Evolutionary conservation across 2,797 vertebrate species (phyloP).

Genomic region (Gastrophryne carolinensis): DNA sequence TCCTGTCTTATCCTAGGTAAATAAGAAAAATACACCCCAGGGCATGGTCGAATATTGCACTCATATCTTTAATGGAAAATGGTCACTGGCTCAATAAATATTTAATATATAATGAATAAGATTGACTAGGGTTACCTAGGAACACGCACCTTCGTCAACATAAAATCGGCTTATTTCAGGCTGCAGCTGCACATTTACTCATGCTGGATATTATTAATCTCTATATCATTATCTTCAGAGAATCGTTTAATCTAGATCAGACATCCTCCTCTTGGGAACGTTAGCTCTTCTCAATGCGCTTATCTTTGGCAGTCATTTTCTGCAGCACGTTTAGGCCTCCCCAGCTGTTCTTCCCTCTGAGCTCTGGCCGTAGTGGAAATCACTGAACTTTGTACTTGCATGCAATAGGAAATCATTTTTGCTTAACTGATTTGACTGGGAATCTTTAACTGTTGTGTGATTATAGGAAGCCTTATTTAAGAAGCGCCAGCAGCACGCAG

Average conservation of each 20-base stretch:
- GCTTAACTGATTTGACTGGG: background rate
- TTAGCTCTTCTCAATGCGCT: slow-evolving; percentile 1
- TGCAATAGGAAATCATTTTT: background rate
- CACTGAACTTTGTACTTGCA: slow-evolving; percentile 16
- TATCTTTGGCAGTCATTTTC: slow-evolving; percentile 28
- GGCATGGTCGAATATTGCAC: background rate
- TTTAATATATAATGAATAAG: too few species aligned
- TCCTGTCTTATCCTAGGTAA: too few species aligned
- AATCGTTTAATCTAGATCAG: background rate
- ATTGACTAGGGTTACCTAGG: too few species aligned
- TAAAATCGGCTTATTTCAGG: background rate
- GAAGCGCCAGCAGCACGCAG: too few species aligned
- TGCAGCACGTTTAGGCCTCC: slow-evolving; percentile 24
- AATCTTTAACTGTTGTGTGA: too few species aligned
- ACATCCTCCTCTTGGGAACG: slow-evolving; percentile 23
- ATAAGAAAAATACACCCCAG: too few species aligned
- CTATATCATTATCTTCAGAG: slow-evolving; percentile 14
- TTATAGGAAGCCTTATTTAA: too few species aligned
- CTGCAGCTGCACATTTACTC: background rate
- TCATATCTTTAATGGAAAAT: background rate
- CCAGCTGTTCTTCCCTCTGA: slow-evolving; percentile 14
- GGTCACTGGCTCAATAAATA: background rate
- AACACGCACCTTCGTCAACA: too few species aligned
- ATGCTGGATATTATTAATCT: background rate
- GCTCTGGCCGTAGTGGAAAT: slow-evolving; percentile 11